These are phyloP conservation scores for Phenacoccus solenopsis DNA, from an alignment of 1,140 invertebrate genomes.

Conservation along the genomic window DNA sequence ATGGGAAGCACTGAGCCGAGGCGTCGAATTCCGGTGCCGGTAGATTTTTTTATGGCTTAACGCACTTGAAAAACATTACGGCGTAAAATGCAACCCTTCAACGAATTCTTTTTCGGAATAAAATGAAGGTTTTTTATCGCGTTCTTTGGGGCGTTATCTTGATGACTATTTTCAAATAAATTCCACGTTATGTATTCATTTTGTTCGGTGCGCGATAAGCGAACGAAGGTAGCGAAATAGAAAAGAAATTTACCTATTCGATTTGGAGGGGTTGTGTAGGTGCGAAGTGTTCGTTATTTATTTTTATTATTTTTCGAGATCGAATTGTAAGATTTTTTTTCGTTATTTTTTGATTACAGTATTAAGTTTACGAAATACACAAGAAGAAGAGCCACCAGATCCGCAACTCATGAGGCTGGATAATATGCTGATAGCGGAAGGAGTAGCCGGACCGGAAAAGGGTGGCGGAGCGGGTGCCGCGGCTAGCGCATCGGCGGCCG, in stretches of 20 bases:
- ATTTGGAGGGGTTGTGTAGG: too few species aligned
- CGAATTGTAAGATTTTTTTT: background rate
- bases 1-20: background rate
- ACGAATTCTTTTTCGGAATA: background rate
- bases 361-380: conserved; percentile 85
- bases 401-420: conserved; percentile 97
- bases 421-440: conserved; percentile 99
- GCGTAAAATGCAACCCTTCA: background rate
- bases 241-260: background rate
- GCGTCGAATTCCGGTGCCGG: background rate
- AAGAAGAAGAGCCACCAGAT: conserved; percentile 97
- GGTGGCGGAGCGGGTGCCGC: conserved; percentile 84
- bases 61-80: background rate
- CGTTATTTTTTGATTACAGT: conserved; percentile 46
- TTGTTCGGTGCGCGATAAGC: background rate
- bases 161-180: background rate
- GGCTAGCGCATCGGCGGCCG: conserved; percentile 78
- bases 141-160: background rate
- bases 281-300: too few species aligned
- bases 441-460: conserved; percentile 95
- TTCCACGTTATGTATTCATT: background rate
- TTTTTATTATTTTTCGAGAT: too few species aligned
- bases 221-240: too few species aligned
- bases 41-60: background rate
- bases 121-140: background rate